Evolutionary conservation across 2,113 vertebrate genomes (phyloP).

Genomic region (Dendrocopos noguchii): DNA sequence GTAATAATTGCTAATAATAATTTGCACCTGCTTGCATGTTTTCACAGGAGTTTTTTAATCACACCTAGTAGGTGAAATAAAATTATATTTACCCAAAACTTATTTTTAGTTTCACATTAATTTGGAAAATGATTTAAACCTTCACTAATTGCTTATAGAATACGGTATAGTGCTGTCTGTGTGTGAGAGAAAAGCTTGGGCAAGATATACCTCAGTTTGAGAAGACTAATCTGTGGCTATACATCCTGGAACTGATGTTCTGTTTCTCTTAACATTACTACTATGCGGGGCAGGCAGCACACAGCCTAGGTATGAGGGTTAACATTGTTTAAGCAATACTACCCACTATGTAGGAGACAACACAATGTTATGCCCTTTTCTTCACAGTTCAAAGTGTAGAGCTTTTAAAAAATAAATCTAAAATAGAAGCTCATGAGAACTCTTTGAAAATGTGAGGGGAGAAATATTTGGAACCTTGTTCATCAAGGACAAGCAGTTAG

Average conservation of each 20-base stretch:
- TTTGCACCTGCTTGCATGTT: slow-evolving; percentile 4
- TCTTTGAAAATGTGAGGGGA: not conserved
- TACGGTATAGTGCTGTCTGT: not conserved
- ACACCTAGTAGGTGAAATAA: slow-evolving; percentile 15
- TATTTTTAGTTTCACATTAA: slow-evolving; percentile 28
- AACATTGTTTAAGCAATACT: not conserved
- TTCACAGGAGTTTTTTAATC: not conserved
- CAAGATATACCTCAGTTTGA: not conserved
- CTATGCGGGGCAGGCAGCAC: not conserved
- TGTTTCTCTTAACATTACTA: not conserved
- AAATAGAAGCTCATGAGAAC: not conserved
- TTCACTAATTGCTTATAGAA: slow-evolving; percentile 13
- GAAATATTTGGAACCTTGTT: not conserved
- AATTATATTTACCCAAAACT: slow-evolving; percentile 21
- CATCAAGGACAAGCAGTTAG: not conserved
- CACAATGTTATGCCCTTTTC: not conserved
- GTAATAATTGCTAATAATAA: slow-evolving; percentile 1
- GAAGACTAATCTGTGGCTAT: not conserved
- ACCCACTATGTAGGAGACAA: not conserved
- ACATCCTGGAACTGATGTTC: not conserved
- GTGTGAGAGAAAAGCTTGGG: not conserved
- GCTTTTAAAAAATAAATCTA: not conserved
- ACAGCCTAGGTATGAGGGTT: not conserved
- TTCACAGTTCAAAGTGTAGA: not conserved
- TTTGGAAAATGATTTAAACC: not conserved